Percentiles rank a stretch among this genome's conserved stretches.
Evolutionary conservation across 1,140 invertebrate species (phyloP).

Genomic region (Helicoverpa armigera): DNA sequence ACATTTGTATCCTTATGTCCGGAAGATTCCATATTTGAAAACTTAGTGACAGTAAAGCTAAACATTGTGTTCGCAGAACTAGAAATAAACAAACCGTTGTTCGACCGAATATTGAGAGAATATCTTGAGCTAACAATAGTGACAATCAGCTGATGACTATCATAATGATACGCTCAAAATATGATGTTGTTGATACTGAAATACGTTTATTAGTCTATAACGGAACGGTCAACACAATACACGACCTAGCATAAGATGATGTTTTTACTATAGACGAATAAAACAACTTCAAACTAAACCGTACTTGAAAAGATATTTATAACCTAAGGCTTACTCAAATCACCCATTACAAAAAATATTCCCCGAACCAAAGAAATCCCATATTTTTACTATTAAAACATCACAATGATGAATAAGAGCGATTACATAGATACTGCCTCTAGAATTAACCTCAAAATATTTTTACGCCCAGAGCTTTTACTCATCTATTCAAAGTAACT

Average conservation of each 20-base stretch:
- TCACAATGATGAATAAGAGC: constrained; percentile 39
- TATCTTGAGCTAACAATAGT: not conserved
- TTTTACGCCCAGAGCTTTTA: constrained; percentile 40
- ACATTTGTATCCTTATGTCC: no score
- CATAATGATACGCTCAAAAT: no score
- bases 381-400: constrained; percentile 42
- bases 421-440: constrained; percentile 27
- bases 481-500: constrained; percentile 14
- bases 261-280: not conserved
- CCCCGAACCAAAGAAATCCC: constrained; percentile 6
- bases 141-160: no score
- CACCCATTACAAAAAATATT: not conserved
- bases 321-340: constrained; percentile 16
- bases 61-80: no score
- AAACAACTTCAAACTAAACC: not conserved
- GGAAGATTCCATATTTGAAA: no score
- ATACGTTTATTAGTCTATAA: not conserved
- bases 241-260: not conserved
- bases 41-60: no score
- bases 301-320: constrained; percentile 3
- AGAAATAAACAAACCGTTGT: no score
- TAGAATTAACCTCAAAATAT: constrained; percentile 46
- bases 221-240: not conserved
- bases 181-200: not conserved
- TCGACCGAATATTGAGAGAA: not conserved